A percentile compares a stretch with the other conserved stretches of the same genome.
Conservation (phyloP, 2,113 vertebrate species). For the Anoura caudifer region DNA sequence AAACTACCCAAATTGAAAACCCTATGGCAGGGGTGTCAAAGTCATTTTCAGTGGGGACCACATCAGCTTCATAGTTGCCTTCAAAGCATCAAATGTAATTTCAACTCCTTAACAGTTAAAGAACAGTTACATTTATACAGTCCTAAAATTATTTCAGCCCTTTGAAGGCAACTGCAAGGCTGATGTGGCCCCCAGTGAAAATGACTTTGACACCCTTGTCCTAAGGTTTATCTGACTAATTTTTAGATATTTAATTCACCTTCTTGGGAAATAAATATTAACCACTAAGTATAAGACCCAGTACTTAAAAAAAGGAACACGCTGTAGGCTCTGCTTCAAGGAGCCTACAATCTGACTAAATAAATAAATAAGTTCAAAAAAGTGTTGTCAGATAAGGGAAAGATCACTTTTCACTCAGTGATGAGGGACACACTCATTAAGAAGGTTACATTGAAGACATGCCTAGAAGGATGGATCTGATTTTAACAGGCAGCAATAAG, state of each 20-base stretch:
- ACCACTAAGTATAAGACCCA: background rate
- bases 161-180: too few relatives aligned
- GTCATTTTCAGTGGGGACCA: too few relatives aligned
- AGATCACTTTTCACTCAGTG: background rate
- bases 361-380: background rate
- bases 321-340: background rate
- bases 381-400: background rate
- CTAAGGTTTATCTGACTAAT: background rate
- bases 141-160: too few relatives aligned
- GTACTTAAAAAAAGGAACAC: background rate
- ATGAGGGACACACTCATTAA: background rate
- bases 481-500: background rate
- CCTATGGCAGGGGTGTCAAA: too few relatives aligned
- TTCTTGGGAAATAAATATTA: background rate
- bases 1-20: background rate
- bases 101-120: too few relatives aligned
- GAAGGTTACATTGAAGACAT: background rate
- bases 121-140: too few relatives aligned
- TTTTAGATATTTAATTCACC: background rate
- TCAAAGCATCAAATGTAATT: too few relatives aligned
- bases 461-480: background rate
- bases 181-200: too few relatives aligned
- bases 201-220: too few relatives aligned
- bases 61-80: too few relatives aligned
- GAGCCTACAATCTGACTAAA: background rate